A percentile compares a stretch with the other conserved stretches of the same genome.
phyloP scores from a whole-genome alignment of 2,797 vertebrate genomes.

The Podarcis lilfordi region DNA sequence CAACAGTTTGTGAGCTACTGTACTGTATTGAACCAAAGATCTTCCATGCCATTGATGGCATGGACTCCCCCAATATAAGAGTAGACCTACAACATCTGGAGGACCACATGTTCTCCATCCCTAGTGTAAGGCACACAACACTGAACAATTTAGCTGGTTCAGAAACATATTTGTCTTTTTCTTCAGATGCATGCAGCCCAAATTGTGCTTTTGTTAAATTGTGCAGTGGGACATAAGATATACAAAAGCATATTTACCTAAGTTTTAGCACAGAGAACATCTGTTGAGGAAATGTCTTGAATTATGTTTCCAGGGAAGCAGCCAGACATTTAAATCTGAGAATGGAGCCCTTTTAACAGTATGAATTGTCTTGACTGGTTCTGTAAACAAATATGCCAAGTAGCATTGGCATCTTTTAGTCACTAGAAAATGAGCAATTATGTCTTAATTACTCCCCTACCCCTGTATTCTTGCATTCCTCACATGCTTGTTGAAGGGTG shows the following conservation, averaged over 20 bases:
- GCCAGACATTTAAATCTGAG: not conserved
- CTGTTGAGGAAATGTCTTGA: not conserved
- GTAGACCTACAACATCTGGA: not conserved
- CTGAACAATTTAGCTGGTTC: not conserved
- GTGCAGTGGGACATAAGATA: not conserved
- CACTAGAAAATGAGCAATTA: conserved; percentile 24
- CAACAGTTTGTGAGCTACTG: too few relatives aligned
- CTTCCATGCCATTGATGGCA: not conserved
- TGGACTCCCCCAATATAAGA: not conserved
- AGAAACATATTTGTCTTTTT: not conserved
- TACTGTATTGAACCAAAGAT: too few relatives aligned
- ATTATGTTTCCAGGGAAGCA: not conserved
- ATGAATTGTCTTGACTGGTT: conserved; percentile 19
- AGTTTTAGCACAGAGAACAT: not conserved
- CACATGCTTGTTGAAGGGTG: conserved; percentile 49
- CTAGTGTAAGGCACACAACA: not conserved
- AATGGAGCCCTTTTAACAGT: not conserved
- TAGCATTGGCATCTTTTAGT: not conserved
- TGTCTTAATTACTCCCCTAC: conserved; percentile 39
- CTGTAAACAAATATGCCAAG: conserved; percentile 13
- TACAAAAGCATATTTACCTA: not conserved
- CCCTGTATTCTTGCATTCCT: conserved; percentile 31
- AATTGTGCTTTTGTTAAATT: not conserved
- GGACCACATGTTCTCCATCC: too few relatives aligned
- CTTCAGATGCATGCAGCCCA: not conserved